A percentile compares a stretch with the other conserved stretches of the same genome.
phyloP scores from a whole-genome alignment of 2,797 vertebrate species.

The Notolepis coatsorum region DNA sequence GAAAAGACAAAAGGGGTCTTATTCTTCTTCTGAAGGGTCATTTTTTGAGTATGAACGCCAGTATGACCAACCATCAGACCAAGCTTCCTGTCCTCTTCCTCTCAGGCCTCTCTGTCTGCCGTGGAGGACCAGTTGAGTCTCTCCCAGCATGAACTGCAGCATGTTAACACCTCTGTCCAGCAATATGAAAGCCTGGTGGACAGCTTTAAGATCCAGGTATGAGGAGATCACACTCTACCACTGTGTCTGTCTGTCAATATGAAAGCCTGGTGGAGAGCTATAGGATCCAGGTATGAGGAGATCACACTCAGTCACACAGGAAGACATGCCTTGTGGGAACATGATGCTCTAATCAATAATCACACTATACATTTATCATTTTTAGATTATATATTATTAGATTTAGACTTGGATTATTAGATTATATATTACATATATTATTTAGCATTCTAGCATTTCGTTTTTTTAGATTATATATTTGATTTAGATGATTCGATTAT shows the following conservation, averaged over 20 bases:
- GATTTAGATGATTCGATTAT: too few species aligned
- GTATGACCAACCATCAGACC: neutral
- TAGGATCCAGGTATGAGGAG: conserved; percentile 86
- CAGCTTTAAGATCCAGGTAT: conserved; percentile 91
- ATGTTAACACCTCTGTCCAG: conserved; percentile 87
- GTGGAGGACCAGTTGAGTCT: conserved; percentile 88
- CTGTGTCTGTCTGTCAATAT: conserved; percentile 88
- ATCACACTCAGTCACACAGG: too few species aligned
- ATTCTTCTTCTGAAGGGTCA: too few species aligned
- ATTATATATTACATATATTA: too few species aligned
- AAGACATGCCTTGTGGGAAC: too few species aligned
- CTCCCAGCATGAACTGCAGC: conserved; percentile 86
- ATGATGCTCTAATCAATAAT: too few species aligned
- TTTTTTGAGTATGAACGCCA: neutral
- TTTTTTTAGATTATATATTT: too few species aligned
- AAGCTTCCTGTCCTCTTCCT: conserved; percentile 1
- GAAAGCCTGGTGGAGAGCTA: conserved; percentile 90
- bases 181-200: conserved; percentile 91
- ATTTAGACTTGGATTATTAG: too few species aligned
- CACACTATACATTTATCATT: too few species aligned
- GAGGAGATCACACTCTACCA: neutral
- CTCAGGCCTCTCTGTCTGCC: conserved; percentile 79
- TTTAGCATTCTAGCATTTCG: too few species aligned
- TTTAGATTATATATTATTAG: too few species aligned
- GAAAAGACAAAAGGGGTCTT: too few species aligned